These are phyloP conservation scores for Andrena bucephala DNA, from an alignment of 2,888 invertebrate species.

Conservation along the genomic window DNA sequence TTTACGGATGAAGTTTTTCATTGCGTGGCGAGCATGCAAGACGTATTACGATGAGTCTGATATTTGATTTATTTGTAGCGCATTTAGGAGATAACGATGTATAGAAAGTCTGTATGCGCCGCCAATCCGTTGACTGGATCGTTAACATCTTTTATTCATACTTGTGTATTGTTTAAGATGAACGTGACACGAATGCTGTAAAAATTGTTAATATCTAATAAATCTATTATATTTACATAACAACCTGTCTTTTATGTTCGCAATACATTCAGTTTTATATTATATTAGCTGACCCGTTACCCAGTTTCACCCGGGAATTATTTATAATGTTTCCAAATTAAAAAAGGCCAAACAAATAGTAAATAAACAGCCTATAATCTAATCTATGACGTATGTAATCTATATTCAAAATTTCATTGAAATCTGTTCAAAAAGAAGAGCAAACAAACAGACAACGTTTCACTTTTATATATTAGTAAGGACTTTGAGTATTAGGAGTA, in stretches of 20 bases:
- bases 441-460: too few species aligned
- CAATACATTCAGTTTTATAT: neutral
- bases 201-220: conserved; percentile 83
- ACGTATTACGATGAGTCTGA: conserved; percentile 17
- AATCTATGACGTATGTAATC: too few species aligned
- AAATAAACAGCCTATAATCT: too few species aligned
- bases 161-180: conserved; percentile 80
- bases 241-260: neutral
- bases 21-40: conserved; percentile 52
- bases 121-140: conserved; percentile 55
- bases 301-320: too few species aligned
- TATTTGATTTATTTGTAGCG: conserved; percentile 12
- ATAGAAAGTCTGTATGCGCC: conserved; percentile 24
- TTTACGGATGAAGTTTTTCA: conserved; percentile 59
- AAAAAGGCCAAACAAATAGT: too few species aligned
- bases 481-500: too few species aligned
- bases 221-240: conserved; percentile 82
- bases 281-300: too few species aligned
- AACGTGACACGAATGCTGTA: conserved; percentile 76
- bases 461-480: too few species aligned
- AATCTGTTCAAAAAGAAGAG: too few species aligned
- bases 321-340: too few species aligned
- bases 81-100: conserved; percentile 1
- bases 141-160: conserved; percentile 55
- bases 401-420: too few species aligned